Conservation (phyloP, 2,888 invertebrate genomes). For the Graphium colonna region DNA sequence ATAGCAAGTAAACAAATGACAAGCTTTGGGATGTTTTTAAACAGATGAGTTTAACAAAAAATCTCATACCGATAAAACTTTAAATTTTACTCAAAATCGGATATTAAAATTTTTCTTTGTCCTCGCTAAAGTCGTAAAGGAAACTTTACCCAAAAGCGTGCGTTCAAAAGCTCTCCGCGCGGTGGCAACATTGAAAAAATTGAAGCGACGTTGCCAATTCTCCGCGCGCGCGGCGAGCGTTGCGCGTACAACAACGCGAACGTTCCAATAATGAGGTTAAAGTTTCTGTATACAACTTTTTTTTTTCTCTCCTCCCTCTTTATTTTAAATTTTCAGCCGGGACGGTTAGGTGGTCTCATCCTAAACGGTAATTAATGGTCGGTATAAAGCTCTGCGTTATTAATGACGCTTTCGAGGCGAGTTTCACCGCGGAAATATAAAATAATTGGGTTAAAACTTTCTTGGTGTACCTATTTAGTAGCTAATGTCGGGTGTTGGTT, state of each 20-base stretch:
- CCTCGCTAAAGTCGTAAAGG: background rate
- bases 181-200: slow-evolving; percentile 42
- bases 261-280: slow-evolving; percentile 72
- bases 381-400: slow-evolving; percentile 20
- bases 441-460: slow-evolving; percentile 15
- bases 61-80: background rate
- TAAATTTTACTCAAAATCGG: background rate
- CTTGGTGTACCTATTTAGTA: slow-evolving; percentile 4
- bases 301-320: slow-evolving; percentile 38
- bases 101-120: background rate
- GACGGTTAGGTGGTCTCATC: slow-evolving; percentile 30
- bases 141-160: slow-evolving; percentile 38
- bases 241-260: slow-evolving; percentile 39
- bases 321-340: slow-evolving; percentile 42
- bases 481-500: background rate
- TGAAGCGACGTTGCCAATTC: slow-evolving; percentile 71
- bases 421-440: slow-evolving; percentile 11
- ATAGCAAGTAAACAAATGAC: too few species aligned
- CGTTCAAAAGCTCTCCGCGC: slow-evolving; percentile 46
- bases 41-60: too few species aligned
- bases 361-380: slow-evolving; percentile 29
- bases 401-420: slow-evolving; percentile 13
- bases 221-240: slow-evolving; percentile 38
- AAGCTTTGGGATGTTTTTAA: too few species aligned
- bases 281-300: slow-evolving; percentile 67